Evolutionary conservation across 2,888 invertebrate species (phyloP).

Genomic region (Hermaeophaga mercurialis): DNA sequence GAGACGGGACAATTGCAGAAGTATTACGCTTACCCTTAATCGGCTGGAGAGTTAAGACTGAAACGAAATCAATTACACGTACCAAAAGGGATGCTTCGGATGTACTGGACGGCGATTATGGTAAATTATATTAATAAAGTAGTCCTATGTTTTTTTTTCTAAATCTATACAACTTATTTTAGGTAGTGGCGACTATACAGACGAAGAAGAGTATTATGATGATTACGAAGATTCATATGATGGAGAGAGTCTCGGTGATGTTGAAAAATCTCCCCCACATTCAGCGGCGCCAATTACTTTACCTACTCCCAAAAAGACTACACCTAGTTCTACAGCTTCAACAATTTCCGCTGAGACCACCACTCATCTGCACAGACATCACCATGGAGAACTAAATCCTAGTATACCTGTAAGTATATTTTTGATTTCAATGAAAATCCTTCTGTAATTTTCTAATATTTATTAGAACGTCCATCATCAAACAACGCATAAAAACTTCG

Average conservation of each 20-base stretch:
- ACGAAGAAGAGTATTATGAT: conserved; percentile 57
- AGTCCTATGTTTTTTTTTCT: neutral
- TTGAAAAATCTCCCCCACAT: conserved; percentile 32
- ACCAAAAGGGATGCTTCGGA: conserved; percentile 36
- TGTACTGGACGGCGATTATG: conserved; percentile 37
- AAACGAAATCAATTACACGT: conserved; percentile 52
- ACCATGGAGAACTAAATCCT: conserved; percentile 55
- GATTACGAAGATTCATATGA: conserved; percentile 56
- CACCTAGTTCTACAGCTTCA: conserved; percentile 36
- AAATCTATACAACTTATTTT: neutral
- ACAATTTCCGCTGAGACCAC: conserved; percentile 32
- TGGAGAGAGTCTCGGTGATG: conserved; percentile 41
- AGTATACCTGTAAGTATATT: conserved; percentile 37
- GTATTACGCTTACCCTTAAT: conserved; percentile 71
- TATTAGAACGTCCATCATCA: conserved; percentile 32
- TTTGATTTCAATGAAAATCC: neutral
- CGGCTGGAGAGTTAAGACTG: conserved; percentile 69
- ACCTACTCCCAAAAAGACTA: conserved; percentile 36
- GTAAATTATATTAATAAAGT: no score
- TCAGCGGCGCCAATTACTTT: conserved; percentile 35
- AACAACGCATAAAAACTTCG: conserved; percentile 27
- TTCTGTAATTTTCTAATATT: neutral
- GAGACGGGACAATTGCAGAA: conserved; percentile 73
- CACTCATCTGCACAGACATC: conserved; percentile 58
- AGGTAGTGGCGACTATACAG: conserved; percentile 53